A percentile compares a stretch with the other conserved stretches of the same genome.
Conservation (phyloP, 2,113 vertebrate genomes). For the Takifugu bimaculatus region DNA sequence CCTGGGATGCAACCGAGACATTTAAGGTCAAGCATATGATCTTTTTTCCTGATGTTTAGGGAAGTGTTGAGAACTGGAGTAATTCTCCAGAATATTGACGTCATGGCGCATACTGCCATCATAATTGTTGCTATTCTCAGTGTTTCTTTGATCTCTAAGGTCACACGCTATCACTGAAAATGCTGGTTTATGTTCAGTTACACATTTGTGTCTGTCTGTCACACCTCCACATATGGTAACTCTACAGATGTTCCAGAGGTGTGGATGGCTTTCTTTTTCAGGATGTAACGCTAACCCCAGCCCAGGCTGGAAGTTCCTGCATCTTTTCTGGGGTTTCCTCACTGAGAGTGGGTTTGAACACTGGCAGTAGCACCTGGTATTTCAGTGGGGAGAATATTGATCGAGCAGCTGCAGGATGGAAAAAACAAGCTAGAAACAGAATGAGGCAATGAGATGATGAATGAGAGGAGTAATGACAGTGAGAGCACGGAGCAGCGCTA, state of each 20-base stretch:
- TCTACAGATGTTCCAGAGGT: slow-evolving; percentile 12
- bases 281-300: slow-evolving; percentile 40
- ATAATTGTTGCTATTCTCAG: slow-evolving; percentile 8
- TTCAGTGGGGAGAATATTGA: slow-evolving; percentile 43
- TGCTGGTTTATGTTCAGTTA: slow-evolving; percentile 8
- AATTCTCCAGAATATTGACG: too few relatives aligned
- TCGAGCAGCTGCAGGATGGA: slow-evolving; percentile 32
- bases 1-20: slow-evolving; percentile 26
- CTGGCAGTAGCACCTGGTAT: slow-evolving; percentile 31
- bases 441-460: slow-evolving; percentile 1
- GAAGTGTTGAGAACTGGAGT: too few relatives aligned
- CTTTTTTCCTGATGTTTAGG: neutral
- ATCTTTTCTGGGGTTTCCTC: slow-evolving; percentile 14
- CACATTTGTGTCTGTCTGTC: neutral
- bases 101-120: too few relatives aligned
- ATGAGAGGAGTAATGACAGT: slow-evolving; percentile 3
- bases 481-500: slow-evolving; percentile 6
- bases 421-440: neutral
- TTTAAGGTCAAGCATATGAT: slow-evolving; percentile 44
- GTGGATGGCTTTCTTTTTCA: slow-evolving; percentile 6
- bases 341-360: slow-evolving; percentile 26
- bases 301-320: slow-evolving; percentile 38
- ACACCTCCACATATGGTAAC: neutral
- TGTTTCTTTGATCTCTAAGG: slow-evolving; percentile 19
- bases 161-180: slow-evolving; percentile 3